phyloP scores from a whole-genome alignment of 2,888 invertebrate species.

The Tenthredo amoena region DNA sequence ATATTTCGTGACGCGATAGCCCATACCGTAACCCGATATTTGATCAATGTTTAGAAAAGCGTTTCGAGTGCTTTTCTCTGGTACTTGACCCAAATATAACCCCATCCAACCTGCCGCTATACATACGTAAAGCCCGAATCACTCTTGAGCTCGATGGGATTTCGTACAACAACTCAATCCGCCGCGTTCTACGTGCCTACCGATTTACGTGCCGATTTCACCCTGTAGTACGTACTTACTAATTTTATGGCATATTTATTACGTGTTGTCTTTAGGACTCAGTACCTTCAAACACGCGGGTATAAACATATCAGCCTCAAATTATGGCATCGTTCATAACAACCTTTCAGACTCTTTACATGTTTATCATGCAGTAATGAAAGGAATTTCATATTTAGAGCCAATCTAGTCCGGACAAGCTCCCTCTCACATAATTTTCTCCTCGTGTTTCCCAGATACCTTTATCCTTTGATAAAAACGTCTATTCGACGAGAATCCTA shows the following conservation, averaged over 20 bases:
- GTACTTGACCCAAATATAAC: slow-evolving; percentile 59
- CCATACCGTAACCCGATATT: slow-evolving; percentile 61
- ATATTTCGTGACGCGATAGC: neutral
- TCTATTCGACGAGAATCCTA: neutral
- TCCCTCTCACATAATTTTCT: neutral
- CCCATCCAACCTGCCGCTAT: slow-evolving; percentile 36
- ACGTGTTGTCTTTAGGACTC: slow-evolving; percentile 7
- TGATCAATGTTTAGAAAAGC: slow-evolving; percentile 65
- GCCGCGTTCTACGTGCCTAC: neutral
- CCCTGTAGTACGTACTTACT: slow-evolving; percentile 3
- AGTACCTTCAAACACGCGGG: neutral
- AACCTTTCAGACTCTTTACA: neutral
- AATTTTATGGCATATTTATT: slow-evolving; percentile 17
- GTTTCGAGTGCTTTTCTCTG: slow-evolving; percentile 57
- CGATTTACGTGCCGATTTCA: slow-evolving; percentile 34
- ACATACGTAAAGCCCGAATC: slow-evolving; percentile 24
- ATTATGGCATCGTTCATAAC: slow-evolving; percentile 14
- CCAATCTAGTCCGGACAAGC: neutral
- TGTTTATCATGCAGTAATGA: neutral
- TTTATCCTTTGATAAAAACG: neutral
- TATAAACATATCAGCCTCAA: neutral
- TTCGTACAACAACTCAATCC: slow-evolving; percentile 36
- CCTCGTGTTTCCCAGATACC: neutral
- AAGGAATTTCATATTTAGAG: neutral
- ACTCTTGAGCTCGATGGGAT: slow-evolving; percentile 18